Percentiles rank a stretch among this genome's conserved stretches.
Evolutionary conservation across 1,140 invertebrate genomes (phyloP).

Genomic region (Drosophila bipectinata): DNA sequence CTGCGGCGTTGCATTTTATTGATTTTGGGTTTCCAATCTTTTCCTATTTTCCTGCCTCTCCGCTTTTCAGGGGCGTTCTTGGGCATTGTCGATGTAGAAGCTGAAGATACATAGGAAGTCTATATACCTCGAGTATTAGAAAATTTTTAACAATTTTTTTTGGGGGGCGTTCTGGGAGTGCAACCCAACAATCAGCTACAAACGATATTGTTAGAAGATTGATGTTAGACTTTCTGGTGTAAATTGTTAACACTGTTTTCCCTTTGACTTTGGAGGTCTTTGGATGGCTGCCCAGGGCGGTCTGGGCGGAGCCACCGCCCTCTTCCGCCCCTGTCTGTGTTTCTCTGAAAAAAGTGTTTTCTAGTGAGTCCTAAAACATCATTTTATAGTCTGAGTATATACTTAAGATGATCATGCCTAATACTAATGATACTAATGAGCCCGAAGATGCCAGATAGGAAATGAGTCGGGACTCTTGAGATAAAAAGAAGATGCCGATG

Average conservation of each 20-base stretch:
- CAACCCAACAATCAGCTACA: constrained; percentile 42
- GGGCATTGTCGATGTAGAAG: constrained; percentile 45
- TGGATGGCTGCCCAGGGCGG: constrained; percentile 16
- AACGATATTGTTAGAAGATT: constrained; percentile 54
- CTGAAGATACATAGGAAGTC: constrained; percentile 33
- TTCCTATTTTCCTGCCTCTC: constrained; percentile 33
- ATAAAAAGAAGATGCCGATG: constrained; percentile 16
- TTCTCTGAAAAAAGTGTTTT: constrained; percentile 36
- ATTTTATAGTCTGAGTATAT: constrained; percentile 33
- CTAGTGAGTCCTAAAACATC: constrained; percentile 46
- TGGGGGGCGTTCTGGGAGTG: constrained; percentile 45
- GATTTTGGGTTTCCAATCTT: constrained; percentile 65
- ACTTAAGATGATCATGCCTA: constrained; percentile 27
- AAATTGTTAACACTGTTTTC: constrained; percentile 62
- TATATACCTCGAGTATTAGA: constrained; percentile 36
- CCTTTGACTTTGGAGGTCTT: constrained; percentile 41
- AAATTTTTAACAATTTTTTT: constrained; percentile 41
- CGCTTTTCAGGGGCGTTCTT: constrained; percentile 41
- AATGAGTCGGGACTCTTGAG: constrained; percentile 34
- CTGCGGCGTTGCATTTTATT: constrained; percentile 73
- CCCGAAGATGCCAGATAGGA: constrained; percentile 25
- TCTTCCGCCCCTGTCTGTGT: constrained; percentile 32
- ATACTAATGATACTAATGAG: constrained; percentile 38
- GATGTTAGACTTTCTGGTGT: constrained; percentile 49
- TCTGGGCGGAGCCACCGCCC: constrained; percentile 29